These are phyloP conservation scores for Archips crataeganus DNA, from an alignment of 2,888 invertebrate species.

Conservation along the genomic window DNA sequence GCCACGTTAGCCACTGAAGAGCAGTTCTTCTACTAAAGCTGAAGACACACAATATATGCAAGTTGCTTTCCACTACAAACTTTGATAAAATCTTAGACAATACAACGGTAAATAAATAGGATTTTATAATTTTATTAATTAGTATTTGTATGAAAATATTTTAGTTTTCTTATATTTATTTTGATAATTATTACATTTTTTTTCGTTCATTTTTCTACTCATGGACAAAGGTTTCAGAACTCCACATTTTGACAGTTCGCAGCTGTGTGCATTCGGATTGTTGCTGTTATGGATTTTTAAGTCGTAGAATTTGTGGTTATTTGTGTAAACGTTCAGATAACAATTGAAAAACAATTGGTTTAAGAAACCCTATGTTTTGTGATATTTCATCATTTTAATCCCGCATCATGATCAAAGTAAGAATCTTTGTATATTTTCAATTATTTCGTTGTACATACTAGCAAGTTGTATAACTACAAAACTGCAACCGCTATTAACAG, in stretches of 20 bases:
- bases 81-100: too few species aligned
- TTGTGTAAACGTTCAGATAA: slow-evolving; percentile 40
- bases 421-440: slow-evolving; percentile 44
- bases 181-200: slow-evolving; percentile 11
- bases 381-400: slow-evolving; percentile 22
- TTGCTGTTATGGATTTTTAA: slow-evolving; percentile 69
- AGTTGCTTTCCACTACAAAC: too few species aligned
- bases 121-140: neutral
- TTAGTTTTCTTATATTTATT: neutral
- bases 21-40: too few species aligned
- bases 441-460: slow-evolving; percentile 17
- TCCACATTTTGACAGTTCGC: slow-evolving; percentile 74
- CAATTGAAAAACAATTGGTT: slow-evolving; percentile 28
- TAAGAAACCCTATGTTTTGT: slow-evolving; percentile 21
- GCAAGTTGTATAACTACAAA: slow-evolving; percentile 40
- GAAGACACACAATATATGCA: too few species aligned
- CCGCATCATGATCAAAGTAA: slow-evolving; percentile 68
- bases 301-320: slow-evolving; percentile 55
- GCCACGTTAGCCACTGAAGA: too few species aligned
- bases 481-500: slow-evolving; percentile 41
- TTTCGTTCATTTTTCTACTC: slow-evolving; percentile 12
- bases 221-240: slow-evolving; percentile 39
- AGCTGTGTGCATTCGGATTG: slow-evolving; percentile 75
- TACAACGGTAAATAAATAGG: too few species aligned
- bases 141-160: neutral